Conservation (phyloP, 2,797 vertebrate species). For the Helicolenus hilgendorfi region DNA sequence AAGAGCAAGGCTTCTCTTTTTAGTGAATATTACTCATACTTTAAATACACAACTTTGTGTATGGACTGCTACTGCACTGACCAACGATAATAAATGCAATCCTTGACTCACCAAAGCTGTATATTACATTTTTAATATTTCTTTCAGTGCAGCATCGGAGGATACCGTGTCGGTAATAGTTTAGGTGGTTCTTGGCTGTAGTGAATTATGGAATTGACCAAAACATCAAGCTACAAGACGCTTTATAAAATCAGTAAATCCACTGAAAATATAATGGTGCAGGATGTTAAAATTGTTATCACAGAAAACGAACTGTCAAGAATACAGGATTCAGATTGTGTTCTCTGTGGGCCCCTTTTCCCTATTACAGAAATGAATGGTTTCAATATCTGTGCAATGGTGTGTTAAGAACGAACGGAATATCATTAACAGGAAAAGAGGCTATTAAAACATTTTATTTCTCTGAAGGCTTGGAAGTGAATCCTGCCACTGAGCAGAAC, state of each 20-base stretch:
- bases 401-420: slow-evolving; percentile 94
- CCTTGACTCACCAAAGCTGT: slow-evolving; percentile 11
- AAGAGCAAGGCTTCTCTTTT: slow-evolving; percentile 8
- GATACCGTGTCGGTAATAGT: neutral
- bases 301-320: slow-evolving; percentile 78
- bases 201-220: slow-evolving; percentile 31
- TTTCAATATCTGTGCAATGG: slow-evolving; percentile 96
- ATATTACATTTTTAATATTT: slow-evolving; percentile 2
- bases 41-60: slow-evolving; percentile 19
- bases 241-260: slow-evolving; percentile 52
- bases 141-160: neutral
- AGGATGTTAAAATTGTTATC: slow-evolving; percentile 68
- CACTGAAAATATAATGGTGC: slow-evolving; percentile 35
- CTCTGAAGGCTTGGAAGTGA: slow-evolving; percentile 87
- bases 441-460: slow-evolving; percentile 93
- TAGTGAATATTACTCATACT: neutral
- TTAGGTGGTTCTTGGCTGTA: neutral
- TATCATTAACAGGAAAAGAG: slow-evolving; percentile 94
- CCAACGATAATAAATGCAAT: slow-evolving; percentile 26
- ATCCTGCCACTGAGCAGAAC: slow-evolving; percentile 88
- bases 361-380: slow-evolving; percentile 95
- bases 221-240: slow-evolving; percentile 27
- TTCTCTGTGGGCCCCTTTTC: slow-evolving; percentile 84
- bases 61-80: slow-evolving; percentile 10
- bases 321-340: slow-evolving; percentile 81